A percentile compares a stretch with the other conserved stretches of the same genome.
Conservation (phyloP, 2,888 invertebrate species). For the Sphaeridia pumilis region DNA sequence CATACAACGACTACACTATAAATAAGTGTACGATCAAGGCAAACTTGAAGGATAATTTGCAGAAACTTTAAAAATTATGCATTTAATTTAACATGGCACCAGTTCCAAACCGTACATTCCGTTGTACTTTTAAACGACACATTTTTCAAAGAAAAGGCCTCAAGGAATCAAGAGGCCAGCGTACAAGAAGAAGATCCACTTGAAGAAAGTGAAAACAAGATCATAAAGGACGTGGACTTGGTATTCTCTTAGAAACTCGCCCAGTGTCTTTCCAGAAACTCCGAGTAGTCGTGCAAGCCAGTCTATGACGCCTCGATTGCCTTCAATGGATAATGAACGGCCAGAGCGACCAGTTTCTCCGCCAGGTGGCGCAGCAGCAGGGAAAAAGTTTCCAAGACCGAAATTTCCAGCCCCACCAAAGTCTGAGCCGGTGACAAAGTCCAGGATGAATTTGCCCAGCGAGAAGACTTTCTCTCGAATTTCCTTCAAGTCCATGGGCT, state of each 20-base stretch:
- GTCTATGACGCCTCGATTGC: constrained; percentile 26
- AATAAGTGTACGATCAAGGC: no score
- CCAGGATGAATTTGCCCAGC: constrained; percentile 5
- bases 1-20: no score
- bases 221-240: constrained; percentile 36
- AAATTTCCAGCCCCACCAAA: background rate
- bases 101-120: background rate
- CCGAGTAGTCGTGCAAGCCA: constrained; percentile 33
- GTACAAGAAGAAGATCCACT: constrained; percentile 36
- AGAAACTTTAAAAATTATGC: no score
- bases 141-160: no score
- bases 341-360: background rate
- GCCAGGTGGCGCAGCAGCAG: background rate
- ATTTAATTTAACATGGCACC: no score
- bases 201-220: constrained; percentile 35
- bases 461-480: constrained; percentile 5
- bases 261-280: constrained; percentile 33
- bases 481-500: constrained; percentile 2
- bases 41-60: no score
- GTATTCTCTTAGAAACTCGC: constrained; percentile 35
- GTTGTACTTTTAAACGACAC: background rate
- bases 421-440: constrained; percentile 11
- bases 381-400: constrained; percentile 9
- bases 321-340: constrained; percentile 3
- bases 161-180: constrained; percentile 35